Percentiles rank a stretch among this genome's conserved stretches.
Evolutionary conservation across 2,113 vertebrate species (phyloP).

Genomic region (Ochotona curzoniae): DNA sequence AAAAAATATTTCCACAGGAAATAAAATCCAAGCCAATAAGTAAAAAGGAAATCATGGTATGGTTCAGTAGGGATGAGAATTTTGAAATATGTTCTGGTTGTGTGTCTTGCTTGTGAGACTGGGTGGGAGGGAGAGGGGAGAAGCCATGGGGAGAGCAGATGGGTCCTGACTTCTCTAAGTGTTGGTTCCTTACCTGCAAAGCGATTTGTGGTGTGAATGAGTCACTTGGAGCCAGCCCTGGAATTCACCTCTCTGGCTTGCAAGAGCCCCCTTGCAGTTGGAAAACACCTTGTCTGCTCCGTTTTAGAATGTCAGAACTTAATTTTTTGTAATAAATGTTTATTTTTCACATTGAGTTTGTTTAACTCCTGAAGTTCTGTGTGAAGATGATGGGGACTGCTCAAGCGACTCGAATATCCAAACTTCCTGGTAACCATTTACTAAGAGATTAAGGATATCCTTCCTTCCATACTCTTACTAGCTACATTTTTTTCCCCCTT

Average conservation of each 20-base stretch:
- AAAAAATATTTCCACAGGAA: background rate
- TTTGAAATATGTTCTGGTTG: background rate
- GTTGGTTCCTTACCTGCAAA: background rate
- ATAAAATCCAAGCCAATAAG: background rate
- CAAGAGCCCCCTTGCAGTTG: background rate
- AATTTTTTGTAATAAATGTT: constrained; percentile 71
- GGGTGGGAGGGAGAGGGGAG: background rate
- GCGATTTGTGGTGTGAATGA: background rate
- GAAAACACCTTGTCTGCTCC: constrained; percentile 46
- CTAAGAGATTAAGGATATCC: background rate
- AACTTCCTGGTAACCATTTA: background rate
- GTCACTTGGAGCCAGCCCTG: background rate
- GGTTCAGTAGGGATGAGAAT: background rate
- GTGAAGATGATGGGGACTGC: background rate
- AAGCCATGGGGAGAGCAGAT: background rate
- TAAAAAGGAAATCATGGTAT: background rate
- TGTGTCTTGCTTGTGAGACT: background rate
- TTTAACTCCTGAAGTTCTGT: constrained; percentile 27
- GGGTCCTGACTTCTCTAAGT: background rate
- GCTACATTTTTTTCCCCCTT: background rate
- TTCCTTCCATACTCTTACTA: background rate
- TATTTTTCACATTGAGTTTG: constrained; percentile 64
- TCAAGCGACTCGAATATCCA: background rate
- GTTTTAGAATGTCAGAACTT: constrained; percentile 41
- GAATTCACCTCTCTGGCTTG: background rate